These are phyloP conservation scores for Patella vulgata DNA, from an alignment of 1,140 invertebrate species.

Conservation along the genomic window DNA sequence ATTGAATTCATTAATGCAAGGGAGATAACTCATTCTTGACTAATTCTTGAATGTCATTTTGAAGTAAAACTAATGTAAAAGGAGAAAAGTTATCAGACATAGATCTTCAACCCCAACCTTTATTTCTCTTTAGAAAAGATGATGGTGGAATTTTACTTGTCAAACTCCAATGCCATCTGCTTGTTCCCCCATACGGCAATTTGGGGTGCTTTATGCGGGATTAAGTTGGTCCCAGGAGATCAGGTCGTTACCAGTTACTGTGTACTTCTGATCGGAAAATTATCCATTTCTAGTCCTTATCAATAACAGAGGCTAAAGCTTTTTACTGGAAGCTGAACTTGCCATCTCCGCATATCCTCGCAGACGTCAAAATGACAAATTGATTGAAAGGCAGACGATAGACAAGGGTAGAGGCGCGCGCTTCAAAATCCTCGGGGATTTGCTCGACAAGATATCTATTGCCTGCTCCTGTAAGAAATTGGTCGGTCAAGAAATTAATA, in stretches of 20 bases:
- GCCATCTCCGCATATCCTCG: slow-evolving; percentile 16
- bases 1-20: too few species aligned
- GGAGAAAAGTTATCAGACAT: too few species aligned
- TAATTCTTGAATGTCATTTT: too few species aligned
- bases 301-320: slow-evolving; percentile 21
- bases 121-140: slow-evolving; percentile 2
- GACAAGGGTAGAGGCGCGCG: slow-evolving; percentile 8
- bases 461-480: slow-evolving; percentile 1
- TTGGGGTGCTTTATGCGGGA: slow-evolving; percentile 20
- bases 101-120: too few species aligned
- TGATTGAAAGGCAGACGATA: slow-evolving; percentile 35
- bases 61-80: too few species aligned
- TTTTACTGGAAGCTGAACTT: slow-evolving; percentile 7
- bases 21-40: too few species aligned
- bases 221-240: slow-evolving; percentile 26
- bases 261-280: slow-evolving; percentile 27
- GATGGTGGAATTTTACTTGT: slow-evolving; percentile 31
- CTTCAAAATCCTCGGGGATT: slow-evolving; percentile 9
- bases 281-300: slow-evolving; percentile 26
- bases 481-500: slow-evolving; percentile 18
- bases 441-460: slow-evolving; percentile 10
- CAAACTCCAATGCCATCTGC: slow-evolving; percentile 21
- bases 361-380: slow-evolving; percentile 39
- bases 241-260: slow-evolving; percentile 15
- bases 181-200: slow-evolving; percentile 22